Percentiles rank a stretch among this genome's conserved stretches.
Evolutionary conservation across 2,113 vertebrate genomes (phyloP).

Genomic region (Eptatretus burgeri): DNA sequence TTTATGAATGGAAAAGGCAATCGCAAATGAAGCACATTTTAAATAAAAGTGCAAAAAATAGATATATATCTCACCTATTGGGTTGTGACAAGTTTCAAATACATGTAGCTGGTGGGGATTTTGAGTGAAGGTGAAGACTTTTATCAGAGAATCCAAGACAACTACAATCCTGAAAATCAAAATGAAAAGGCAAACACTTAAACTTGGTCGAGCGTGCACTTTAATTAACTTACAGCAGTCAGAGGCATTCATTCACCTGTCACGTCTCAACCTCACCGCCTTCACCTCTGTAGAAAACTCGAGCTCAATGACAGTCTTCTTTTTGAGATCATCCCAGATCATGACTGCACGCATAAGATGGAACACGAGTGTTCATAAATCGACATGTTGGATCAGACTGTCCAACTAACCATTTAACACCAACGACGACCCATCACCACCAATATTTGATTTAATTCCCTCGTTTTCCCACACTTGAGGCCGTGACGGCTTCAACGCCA

Average conservation of each 20-base stretch:
- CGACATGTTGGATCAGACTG: not conserved
- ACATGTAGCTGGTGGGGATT: slow-evolving; percentile 93
- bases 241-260: slow-evolving; percentile 25
- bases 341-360: slow-evolving; percentile 29
- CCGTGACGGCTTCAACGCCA: not conserved
- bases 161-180: slow-evolving; percentile 53
- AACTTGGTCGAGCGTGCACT: not conserved
- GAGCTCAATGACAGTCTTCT: slow-evolving; percentile 95
- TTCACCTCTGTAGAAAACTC: slow-evolving; percentile 97
- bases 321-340: slow-evolving; percentile 98
- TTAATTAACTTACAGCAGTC: not conserved
- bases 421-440: not conserved
- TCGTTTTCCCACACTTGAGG: not conserved
- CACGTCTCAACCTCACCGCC: slow-evolving; percentile 72
- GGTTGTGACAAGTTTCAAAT: slow-evolving; percentile 96
- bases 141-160: slow-evolving; percentile 92
- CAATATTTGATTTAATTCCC: not conserved
- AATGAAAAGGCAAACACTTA: not conserved
- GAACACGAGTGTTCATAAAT: not conserved
- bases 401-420: not conserved
- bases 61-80: slow-evolving; percentile 55
- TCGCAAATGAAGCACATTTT: too few species aligned
- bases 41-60: too few species aligned
- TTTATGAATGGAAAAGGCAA: too few species aligned
- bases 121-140: slow-evolving; percentile 95